These are phyloP conservation scores for Drosophila picticornis DNA, from an alignment of 2,888 invertebrate species.

Conservation along the genomic window DNA sequence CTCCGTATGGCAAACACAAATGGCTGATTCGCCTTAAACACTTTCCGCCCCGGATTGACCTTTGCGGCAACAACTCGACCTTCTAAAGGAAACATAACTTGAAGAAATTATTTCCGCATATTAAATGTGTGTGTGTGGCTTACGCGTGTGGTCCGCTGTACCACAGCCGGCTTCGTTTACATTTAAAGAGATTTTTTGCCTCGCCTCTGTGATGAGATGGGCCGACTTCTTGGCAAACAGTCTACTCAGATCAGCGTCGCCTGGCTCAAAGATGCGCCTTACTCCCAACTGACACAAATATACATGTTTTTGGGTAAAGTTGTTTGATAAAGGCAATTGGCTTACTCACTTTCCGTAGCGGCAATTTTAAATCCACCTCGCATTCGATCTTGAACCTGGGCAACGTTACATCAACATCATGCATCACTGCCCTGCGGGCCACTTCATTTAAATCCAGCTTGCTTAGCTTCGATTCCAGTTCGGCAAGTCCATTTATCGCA, in stretches of 20 bases:
- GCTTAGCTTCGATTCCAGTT: slow-evolving; percentile 88
- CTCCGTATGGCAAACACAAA: slow-evolving; percentile 75
- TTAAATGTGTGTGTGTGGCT: neutral
- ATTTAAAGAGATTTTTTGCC: slow-evolving; percentile 94
- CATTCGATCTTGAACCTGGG: slow-evolving; percentile 93
- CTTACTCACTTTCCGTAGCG: slow-evolving; percentile 87
- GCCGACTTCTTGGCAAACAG: slow-evolving; percentile 86
- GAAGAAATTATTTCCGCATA: neutral
- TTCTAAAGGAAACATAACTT: neutral
- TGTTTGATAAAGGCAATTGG: neutral
- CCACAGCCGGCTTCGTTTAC: slow-evolving; percentile 85
- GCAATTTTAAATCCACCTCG: slow-evolving; percentile 87
- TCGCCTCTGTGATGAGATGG: slow-evolving; percentile 89
- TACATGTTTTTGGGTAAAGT: neutral
- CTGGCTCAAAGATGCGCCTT: slow-evolving; percentile 80
- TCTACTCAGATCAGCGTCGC: slow-evolving; percentile 87
- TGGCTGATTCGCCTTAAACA: slow-evolving; percentile 71
- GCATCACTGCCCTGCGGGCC: slow-evolving; percentile 84
- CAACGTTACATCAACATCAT: slow-evolving; percentile 87
- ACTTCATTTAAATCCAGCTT: slow-evolving; percentile 86
- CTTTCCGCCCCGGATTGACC: slow-evolving; percentile 53
- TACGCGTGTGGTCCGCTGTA: slow-evolving; percentile 28
- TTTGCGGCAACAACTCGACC: neutral
- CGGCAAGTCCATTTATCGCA: slow-evolving; percentile 88
- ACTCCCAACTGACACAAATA: slow-evolving; percentile 47